A percentile compares a stretch with the other conserved stretches of the same genome.
Evolutionary conservation across 2,113 vertebrate genomes (phyloP).

Genomic region (Muntiacus muntjak): DNA sequence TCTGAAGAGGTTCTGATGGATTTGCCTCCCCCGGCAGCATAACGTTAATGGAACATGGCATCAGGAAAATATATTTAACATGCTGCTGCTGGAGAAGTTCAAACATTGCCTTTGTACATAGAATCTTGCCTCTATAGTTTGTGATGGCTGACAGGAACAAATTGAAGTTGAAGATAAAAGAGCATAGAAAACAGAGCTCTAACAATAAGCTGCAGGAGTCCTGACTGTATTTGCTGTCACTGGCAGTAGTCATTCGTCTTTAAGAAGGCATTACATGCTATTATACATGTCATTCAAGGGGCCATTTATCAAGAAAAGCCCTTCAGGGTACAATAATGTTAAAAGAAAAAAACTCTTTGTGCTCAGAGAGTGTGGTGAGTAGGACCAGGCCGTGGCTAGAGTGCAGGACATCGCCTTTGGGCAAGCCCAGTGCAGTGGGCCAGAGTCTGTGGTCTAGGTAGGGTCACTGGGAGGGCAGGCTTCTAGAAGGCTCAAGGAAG

Average conservation of each 20-base stretch:
- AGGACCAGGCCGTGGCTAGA: not conserved
- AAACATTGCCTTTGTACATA: not conserved
- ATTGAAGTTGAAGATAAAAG: not conserved
- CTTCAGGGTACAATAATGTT: not conserved
- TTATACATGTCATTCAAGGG: not conserved
- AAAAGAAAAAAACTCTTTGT: not conserved
- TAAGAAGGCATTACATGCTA: not conserved
- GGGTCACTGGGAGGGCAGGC: not conserved
- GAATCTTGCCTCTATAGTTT: not conserved
- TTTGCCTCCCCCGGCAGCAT: not conserved
- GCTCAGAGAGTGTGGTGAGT: not conserved
- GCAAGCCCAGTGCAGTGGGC: not conserved
- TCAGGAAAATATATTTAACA: slow-evolving; percentile 3
- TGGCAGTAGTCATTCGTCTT: not conserved
- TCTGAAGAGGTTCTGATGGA: slow-evolving; percentile 16
- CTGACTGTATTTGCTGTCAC: not conserved
- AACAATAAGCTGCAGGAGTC: not conserved
- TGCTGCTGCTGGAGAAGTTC: not conserved
- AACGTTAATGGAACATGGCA: not conserved
- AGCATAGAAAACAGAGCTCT: not conserved
- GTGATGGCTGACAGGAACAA: not conserved
- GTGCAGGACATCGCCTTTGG: not conserved
- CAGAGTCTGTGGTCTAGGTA: not conserved
- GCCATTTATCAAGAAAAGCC: not conserved
- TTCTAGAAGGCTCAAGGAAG: not conserved